Percentiles rank a stretch among this genome's conserved stretches.
These are phyloP conservation scores for Drosophila navojoa DNA, from an alignment of 1,140 invertebrate genomes.

Conservation along the genomic window DNA sequence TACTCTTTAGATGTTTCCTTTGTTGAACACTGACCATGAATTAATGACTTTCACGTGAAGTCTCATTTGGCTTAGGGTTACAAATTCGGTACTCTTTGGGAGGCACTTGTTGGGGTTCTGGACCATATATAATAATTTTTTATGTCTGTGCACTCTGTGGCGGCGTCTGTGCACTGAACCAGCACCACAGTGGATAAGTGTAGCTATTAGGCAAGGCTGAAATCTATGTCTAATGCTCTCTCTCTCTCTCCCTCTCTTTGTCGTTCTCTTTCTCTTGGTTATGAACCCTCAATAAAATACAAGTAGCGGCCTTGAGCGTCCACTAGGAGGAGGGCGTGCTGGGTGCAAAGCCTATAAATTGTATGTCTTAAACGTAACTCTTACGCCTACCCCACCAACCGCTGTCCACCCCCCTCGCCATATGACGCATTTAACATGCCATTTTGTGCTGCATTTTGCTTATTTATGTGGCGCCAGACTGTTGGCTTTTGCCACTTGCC, in stretches of 20 bases:
- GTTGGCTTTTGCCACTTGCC: constrained; percentile 41
- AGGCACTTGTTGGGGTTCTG: constrained; percentile 12
- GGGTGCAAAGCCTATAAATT: constrained; percentile 61
- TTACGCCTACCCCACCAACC: constrained; percentile 1
- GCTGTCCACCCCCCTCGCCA: constrained; percentile 5
- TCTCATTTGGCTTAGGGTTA: constrained; percentile 9
- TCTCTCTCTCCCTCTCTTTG: no score
- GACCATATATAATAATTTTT: constrained; percentile 11
- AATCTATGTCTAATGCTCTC: not conserved
- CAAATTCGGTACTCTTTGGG: constrained; percentile 1
- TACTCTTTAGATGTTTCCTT: constrained; percentile 38
- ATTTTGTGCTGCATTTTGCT: constrained; percentile 65
- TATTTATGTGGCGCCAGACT: constrained; percentile 77
- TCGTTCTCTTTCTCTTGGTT: no score
- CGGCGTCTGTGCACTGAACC: constrained; percentile 63
- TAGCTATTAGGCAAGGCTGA: constrained; percentile 14
- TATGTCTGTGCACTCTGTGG: constrained; percentile 14
- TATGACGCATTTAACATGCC: constrained; percentile 68
- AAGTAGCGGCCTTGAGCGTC: constrained; percentile 15
- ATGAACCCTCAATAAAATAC: constrained; percentile 12
- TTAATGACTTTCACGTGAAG: constrained; percentile 22
- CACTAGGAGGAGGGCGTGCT: not conserved
- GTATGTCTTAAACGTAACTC: constrained; percentile 13
- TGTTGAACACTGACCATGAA: constrained; percentile 27
- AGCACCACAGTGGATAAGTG: constrained; percentile 41